Evolutionary conservation across 1,140 invertebrate species (phyloP).

Genomic region (Bombus soroeensis): DNA sequence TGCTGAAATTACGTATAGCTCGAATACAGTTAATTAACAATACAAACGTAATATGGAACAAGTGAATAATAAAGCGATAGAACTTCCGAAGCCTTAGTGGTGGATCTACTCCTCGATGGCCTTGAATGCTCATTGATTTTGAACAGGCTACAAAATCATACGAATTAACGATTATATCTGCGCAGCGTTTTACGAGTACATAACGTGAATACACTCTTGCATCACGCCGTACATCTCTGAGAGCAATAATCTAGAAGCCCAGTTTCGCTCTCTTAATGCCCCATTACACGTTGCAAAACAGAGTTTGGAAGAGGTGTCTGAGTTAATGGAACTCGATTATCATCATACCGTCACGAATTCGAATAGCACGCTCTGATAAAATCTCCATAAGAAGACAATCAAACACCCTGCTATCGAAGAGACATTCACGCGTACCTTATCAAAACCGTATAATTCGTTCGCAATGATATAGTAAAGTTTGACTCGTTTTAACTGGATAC

Average conservation of each 20-base stretch:
- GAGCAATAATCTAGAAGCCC: neutral
- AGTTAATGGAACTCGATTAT: neutral
- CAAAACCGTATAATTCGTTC: neutral
- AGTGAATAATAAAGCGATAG: neutral
- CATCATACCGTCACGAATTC: neutral
- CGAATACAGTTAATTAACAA: too few relatives aligned
- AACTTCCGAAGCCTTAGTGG: neutral
- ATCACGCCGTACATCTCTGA: neutral
- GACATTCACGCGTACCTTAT: neutral
- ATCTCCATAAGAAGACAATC: neutral
- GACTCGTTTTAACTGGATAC: neutral
- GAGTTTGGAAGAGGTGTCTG: neutral
- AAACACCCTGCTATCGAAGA: neutral
- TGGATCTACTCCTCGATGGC: neutral
- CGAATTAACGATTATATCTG: neutral
- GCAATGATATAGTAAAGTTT: neutral
- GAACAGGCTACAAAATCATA: neutral
- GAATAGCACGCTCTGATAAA: neutral
- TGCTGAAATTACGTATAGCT: too few relatives aligned
- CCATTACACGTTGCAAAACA: neutral
- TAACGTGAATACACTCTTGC: neutral
- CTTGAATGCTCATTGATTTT: neutral
- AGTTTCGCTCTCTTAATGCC: constrained; percentile 4
- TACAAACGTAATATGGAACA: neutral
- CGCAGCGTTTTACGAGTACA: neutral